Conservation (phyloP, 2,113 vertebrate species). For the Phyllostomus hastatus region DNA sequence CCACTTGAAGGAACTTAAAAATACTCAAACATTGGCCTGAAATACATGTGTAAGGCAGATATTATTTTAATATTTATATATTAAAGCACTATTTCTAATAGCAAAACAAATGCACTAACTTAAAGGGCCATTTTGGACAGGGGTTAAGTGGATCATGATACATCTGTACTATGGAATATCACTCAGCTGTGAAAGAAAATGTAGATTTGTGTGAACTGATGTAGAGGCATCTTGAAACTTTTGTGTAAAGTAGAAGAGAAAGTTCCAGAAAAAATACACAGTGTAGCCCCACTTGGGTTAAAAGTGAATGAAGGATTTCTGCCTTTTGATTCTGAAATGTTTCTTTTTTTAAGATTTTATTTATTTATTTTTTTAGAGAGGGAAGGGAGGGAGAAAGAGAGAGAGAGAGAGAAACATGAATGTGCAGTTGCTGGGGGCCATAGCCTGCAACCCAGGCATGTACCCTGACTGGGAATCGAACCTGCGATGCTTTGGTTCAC, state of each 20-base stretch:
- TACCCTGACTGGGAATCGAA: no score
- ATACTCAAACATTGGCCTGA: not conserved
- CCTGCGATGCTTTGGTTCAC: no score
- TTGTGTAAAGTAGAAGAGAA: not conserved
- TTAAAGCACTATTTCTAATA: not conserved
- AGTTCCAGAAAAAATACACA: not conserved
- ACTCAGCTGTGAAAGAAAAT: not conserved
- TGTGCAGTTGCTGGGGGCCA: no score
- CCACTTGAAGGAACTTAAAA: not conserved
- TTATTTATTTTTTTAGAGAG: no score
- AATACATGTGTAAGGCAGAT: not conserved
- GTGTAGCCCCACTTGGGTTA: not conserved
- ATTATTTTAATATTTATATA: no score
- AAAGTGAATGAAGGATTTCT: not conserved
- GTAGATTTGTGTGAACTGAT: not conserved
- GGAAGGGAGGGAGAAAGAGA: no score
- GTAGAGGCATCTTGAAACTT: not conserved
- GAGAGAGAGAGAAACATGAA: no score
- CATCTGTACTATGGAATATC: not conserved
- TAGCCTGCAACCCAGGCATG: no score
- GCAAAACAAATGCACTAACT: not conserved
- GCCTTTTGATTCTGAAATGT: not conserved
- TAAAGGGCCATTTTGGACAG: not conserved
- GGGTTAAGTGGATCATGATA: not conserved
- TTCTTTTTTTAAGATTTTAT: no score